Base-by-base conservation (phyloP, 2,113 vertebrate genomes). In the Micromys minutus region DNA sequence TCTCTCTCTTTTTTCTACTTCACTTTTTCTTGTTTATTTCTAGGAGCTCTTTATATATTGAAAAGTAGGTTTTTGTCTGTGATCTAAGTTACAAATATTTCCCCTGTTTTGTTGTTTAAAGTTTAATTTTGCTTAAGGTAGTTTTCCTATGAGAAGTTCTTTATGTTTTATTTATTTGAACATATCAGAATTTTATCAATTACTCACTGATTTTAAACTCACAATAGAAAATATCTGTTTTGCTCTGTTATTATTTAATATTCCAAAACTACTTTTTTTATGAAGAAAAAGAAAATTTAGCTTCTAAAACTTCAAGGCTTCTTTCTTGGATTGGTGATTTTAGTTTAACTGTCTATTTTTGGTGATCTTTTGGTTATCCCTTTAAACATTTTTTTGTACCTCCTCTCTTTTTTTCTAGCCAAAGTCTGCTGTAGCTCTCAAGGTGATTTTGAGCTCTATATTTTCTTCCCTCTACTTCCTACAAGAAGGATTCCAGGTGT, bases 71-170 rank as follows among this genome's bases (percentile, higher is more conserved):
- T 19, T 94, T 75, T 80, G 57, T 34, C 39, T 63, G 7, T 80
- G 47, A 74, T 76, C 29, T 45, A 55, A 75, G 45, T 87, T 88
- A 83, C 24, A 94, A 71, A 80, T 79, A 95, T 86, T 89, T 85
- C 57, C 22, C 85, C 50, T 8, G 59, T 45, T 72, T 81, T 42
- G 89, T 55, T 94, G 61, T 94, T 86, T 7, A 50, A 7, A 55
- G 50, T 87, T 95, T 95, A 13, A 81, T 50, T 50, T 95, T 65
- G 36, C 34, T 67, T 77, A 59, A 57, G 26, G 26, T 55, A 36
- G 10, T 86, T 86, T 86, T 19, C 26, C 79, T 61, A 47, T 55
- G 3, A 85, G 16, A 80, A 63, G 8, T 45, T 89, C 84, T 86
- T 69, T 61, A 45, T 88, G 13, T 79, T 94, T 74, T 8, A 84